phyloP scores from a whole-genome alignment of 1,140 invertebrate species.

The Conopomorpha cramerella region DNA sequence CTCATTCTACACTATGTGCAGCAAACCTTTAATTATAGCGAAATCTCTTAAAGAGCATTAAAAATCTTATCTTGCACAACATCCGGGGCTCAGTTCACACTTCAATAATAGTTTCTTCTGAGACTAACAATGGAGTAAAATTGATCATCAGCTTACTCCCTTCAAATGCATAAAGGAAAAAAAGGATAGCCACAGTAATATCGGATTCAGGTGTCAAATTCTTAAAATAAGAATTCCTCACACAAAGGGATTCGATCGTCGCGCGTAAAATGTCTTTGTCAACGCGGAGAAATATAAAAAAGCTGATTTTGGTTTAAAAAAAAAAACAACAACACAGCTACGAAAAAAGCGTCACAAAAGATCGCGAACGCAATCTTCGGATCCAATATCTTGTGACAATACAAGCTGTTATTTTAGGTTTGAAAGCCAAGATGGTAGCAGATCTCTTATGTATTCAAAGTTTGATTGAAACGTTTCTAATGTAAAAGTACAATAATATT shows the following conservation, averaged over 20 bases:
- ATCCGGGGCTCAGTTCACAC: slow-evolving; percentile 6
- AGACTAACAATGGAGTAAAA: slow-evolving; percentile 20
- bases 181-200: slow-evolving; percentile 15
- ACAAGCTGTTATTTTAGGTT: slow-evolving; percentile 41
- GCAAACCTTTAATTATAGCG: neutral
- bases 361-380: slow-evolving; percentile 34
- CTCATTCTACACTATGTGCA: neutral
- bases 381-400: slow-evolving; percentile 38
- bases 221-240: slow-evolving; percentile 27
- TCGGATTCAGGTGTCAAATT: slow-evolving; percentile 47
- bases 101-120: slow-evolving; percentile 17
- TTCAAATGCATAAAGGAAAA: neutral
- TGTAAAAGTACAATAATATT: too few species aligned
- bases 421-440: too few species aligned
- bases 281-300: slow-evolving; percentile 15
- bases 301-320: too few species aligned
- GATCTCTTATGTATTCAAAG: too few species aligned
- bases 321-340: too few species aligned
- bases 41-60: neutral
- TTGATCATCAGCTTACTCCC: slow-evolving; percentile 27
- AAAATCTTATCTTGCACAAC: slow-evolving; percentile 2
- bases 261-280: slow-evolving; percentile 36
- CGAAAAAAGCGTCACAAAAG: slow-evolving; percentile 31
- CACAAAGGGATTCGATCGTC: slow-evolving; percentile 32
- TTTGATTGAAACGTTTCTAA: slow-evolving; percentile 13